A percentile compares a stretch with the other conserved stretches of the same genome.
phyloP scores from a whole-genome alignment of 1,140 invertebrate species.

The Micrasema minimum region DNA sequence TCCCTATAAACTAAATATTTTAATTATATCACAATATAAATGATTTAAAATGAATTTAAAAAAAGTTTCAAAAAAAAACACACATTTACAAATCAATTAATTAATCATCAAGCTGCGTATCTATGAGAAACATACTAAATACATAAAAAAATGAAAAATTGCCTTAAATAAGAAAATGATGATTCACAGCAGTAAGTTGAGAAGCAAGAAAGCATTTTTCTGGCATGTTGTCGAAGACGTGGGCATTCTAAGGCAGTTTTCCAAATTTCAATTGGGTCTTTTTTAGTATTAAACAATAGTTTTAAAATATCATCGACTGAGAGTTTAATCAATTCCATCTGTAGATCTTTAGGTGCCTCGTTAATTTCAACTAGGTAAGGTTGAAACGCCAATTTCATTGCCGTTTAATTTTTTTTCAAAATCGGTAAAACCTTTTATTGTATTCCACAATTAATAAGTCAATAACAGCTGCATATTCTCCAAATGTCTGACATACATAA shows the following conservation, averaged over 20 bases:
- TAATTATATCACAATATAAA: slow-evolving; percentile 5
- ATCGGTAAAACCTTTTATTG: no score
- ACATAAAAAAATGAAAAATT: neutral
- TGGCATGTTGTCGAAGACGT: slow-evolving; percentile 14
- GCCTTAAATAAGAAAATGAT: slow-evolving; percentile 5
- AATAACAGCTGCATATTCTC: no score
- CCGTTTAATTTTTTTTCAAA: no score
- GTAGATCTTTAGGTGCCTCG: slow-evolving; percentile 4
- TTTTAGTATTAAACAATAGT: slow-evolving; percentile 8
- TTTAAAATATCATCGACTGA: slow-evolving; percentile 2
- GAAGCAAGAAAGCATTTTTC: slow-evolving; percentile 27
- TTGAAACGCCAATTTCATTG: neutral
- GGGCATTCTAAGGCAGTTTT: slow-evolving; percentile 11
- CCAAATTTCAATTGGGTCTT: slow-evolving; percentile 13
- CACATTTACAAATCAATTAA: slow-evolving; percentile 8
- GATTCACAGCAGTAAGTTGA: slow-evolving; percentile 24
- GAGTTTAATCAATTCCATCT: slow-evolving; percentile 20
- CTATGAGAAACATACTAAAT: neutral
- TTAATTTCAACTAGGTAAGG: neutral
- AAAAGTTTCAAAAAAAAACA: slow-evolving; percentile 4
- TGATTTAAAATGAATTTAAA: neutral
- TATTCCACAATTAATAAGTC: no score
- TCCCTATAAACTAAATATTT: neutral
- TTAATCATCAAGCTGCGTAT: neutral
- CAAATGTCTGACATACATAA: slow-evolving; percentile 2